Evolutionary conservation across 1,140 invertebrate genomes (phyloP).

Genomic region (Drosophila athabasca): DNA sequence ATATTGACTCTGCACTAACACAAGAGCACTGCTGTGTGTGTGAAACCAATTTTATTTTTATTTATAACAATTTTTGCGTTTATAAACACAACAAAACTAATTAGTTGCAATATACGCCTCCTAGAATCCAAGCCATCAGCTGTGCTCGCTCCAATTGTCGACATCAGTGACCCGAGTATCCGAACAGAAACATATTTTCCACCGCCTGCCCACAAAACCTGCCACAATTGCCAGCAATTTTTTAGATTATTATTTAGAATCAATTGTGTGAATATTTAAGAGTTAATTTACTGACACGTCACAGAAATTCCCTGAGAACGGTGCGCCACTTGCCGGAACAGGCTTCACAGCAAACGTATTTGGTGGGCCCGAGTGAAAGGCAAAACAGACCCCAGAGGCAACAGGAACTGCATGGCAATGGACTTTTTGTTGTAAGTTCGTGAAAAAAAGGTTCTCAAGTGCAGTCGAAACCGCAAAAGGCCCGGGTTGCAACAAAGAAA

Average conservation of each 20-base stretch:
- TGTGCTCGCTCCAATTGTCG: conserved; percentile 15
- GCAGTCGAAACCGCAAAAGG: conserved; percentile 16
- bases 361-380: conserved; percentile 35
- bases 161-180: not conserved
- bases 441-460: conserved; percentile 20
- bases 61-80: conserved; percentile 54
- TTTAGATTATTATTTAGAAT: conserved; percentile 34
- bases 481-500: conserved; percentile 53
- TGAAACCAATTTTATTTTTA: conserved; percentile 53
- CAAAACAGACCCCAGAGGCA: conserved; percentile 15
- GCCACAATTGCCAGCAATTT: conserved; percentile 36
- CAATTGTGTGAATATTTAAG: conserved; percentile 21
- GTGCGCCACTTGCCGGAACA: conserved; percentile 14
- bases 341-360: conserved; percentile 7
- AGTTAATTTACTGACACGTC: conserved; percentile 8
- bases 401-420: conserved; percentile 65
- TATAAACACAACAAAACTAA: conserved; percentile 44
- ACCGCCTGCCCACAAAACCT: conserved; percentile 26
- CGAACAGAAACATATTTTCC: conserved; percentile 5
- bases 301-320: conserved; percentile 13
- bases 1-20: conserved; percentile 5
- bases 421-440: conserved; percentile 83
- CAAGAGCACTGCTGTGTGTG: conserved; percentile 29
- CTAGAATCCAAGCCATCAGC: conserved; percentile 19
- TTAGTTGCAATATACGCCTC: conserved; percentile 6